phyloP scores from a whole-genome alignment of 2,888 invertebrate genomes.

The Stenichneumon culpator region DNA sequence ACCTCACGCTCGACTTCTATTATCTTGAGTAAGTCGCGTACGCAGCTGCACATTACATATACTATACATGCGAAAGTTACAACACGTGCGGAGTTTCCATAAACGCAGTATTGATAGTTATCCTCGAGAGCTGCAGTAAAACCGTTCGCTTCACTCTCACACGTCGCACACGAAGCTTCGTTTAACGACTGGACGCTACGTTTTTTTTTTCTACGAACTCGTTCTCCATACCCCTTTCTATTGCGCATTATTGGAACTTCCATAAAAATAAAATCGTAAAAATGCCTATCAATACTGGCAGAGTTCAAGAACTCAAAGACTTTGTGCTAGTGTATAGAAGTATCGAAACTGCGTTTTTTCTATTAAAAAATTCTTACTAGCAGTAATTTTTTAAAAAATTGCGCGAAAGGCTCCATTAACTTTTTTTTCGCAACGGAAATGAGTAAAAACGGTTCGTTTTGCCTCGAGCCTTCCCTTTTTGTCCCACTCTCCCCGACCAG shows the following conservation, averaged over 20 bases:
- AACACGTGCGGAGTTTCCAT: not conserved
- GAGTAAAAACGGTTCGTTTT: not conserved
- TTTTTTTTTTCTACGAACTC: conserved; percentile 11
- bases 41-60: not conserved
- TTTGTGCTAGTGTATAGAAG: not conserved
- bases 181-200: not conserved
- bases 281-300: not conserved
- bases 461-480: not conserved
- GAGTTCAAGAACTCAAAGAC: not conserved
- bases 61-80: not conserved
- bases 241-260: not conserved
- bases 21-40: conserved; percentile 1
- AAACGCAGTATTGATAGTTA: conserved; percentile 18
- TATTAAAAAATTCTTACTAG: too few relatives aligned
- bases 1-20: not conserved
- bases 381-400: too few relatives aligned
- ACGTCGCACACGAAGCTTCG: conserved; percentile 2
- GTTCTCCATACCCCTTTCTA: not conserved
- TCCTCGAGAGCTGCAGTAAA: not conserved
- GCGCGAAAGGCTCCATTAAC: too few relatives aligned
- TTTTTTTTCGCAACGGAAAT: not conserved
- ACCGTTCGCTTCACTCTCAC: not conserved
- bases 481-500: not conserved
- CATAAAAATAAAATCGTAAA: not conserved
- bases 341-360: not conserved